Base-by-base conservation (phyloP, 2,888 invertebrate genomes). In the Gisinianus flammeolus region DNA sequence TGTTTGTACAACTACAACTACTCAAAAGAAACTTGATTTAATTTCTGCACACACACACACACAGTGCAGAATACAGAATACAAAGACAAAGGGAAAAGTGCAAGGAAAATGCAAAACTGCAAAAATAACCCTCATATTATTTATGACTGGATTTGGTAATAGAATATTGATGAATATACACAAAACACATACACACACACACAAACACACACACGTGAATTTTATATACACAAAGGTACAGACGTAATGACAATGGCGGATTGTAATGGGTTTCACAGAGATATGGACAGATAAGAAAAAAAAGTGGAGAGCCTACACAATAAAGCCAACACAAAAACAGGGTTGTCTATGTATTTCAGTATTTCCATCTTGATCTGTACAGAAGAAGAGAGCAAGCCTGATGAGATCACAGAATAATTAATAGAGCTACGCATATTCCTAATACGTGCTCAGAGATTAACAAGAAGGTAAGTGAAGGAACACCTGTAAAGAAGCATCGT, bases 321-420 rank as follows among this genome's bases (percentile, higher is more conserved):
- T n/a, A n/a, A n/a, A n/a, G n/a, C n/a, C n/a, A n/a, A n/a, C n/a
- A n/a, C n/a, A n/a, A n/a, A n/a, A n/a, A n/a, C n/a, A n/a, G n/a
- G n/a, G n/a, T n/a, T n/a, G n/a, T n/a, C n/a, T n/a, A n/a, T n/a
- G n/a, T n/a, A n/a, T n/a, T n/a, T n/a, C n/a, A n/a, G n/a, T n/a
- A n/a, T n/a, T n/a, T n/a, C n/a, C n/a, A n/a, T n/a, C n/a, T n/a
- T n/a, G n/a, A n/a, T n/a, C n/a, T n/a, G n/a, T n/a, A n/a, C n/a
- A 28, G 28, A 64, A 64, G 26, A 31, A 35, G 28, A 35, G 31
- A 62, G 35, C 33, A 62, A 73, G 73, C 16, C 16, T 73, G 73
- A 73, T 73, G 73, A 73, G 73, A 73, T 73, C 73, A 73, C 62
- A 33, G 73, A 33, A 73, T 73, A 73, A 73, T 73, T 73, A 62